Conservation (phyloP, 2,888 invertebrate species). For the Acanthococcus lagerstroemiae region DNA sequence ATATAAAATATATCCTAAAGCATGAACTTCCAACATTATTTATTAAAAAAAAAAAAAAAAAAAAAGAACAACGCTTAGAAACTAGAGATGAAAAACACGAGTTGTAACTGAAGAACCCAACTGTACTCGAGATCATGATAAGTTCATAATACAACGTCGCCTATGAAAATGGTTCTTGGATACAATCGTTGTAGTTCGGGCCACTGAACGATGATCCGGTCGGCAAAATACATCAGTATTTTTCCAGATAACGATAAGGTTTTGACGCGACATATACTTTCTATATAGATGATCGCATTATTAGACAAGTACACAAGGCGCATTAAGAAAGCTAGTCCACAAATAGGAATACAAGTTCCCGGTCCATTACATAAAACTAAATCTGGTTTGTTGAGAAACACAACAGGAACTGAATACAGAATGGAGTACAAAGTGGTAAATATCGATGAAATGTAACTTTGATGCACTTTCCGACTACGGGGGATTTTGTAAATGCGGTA, state of each 20-base stretch:
- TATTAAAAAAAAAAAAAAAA: neutral
- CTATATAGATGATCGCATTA: constrained; percentile 76
- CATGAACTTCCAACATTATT: too few species aligned
- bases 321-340: constrained; percentile 63
- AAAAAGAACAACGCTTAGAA: neutral
- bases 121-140: neutral
- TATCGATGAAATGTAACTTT: constrained; percentile 69
- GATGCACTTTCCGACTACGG: constrained; percentile 76
- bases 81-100: neutral
- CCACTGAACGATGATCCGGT: constrained; percentile 91
- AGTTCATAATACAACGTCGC: constrained; percentile 2
- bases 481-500: constrained; percentile 55
- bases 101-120: too few species aligned
- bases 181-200: constrained; percentile 49
- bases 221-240: constrained; percentile 71
- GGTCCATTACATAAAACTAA: constrained; percentile 89
- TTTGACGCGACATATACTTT: constrained; percentile 88
- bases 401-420: constrained; percentile 56
- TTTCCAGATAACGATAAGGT: constrained; percentile 80
- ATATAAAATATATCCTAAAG: too few species aligned
- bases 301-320: constrained; percentile 56
- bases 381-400: constrained; percentile 62
- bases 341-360: constrained; percentile 90
- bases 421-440: constrained; percentile 66
- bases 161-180: neutral